Evolutionary conservation across 1,140 invertebrate genomes (phyloP), one percentile per base, ranked within the genome.

Genomic region (Macrotrachela quadricornifera): DNA sequence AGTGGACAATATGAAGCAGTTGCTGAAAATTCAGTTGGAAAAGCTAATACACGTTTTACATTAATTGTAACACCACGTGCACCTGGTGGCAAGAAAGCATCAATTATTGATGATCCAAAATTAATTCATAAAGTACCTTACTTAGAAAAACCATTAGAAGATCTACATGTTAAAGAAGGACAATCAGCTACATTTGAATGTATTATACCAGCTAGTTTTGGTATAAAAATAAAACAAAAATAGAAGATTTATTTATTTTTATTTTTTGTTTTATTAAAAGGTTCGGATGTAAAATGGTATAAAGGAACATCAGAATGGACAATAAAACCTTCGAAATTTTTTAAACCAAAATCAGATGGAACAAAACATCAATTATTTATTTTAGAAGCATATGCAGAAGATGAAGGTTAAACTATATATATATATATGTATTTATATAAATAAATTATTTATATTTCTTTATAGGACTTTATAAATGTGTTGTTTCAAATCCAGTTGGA

Each of bases 251-350:
- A 10, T 17, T 45, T 4, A 9, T 45, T 45, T 45, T 8, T 17
- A 12, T 16, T 17, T 16, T n/a, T 6, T 41, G 1, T 11, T 6
- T 41, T 2, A 6, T 41, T 41, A 1, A 41, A 6, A 50, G 53
- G 48, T 39, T 18, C 53, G 11, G 48, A 40, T 6, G 14, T 48
- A 6, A 39, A 54, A 54, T 49, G 53, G 46, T 53, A 46, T 16
- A 53, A 53, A 45, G 47, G 48, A 14, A 30, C 21, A 30, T 30
- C 21, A 30, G 53, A 49, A 18, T 42, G 48, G 38, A 14, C 16
- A 18, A 50, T 54, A n/a, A 54, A 54, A 40, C 53, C 46, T 45
- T 49, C 46, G 40, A 54, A 54, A 49, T 54, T 46, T 16, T 54
- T 54, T 40, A 54, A 48, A 30, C 48, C 48, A 46, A 12, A 21